phyloP scores from a whole-genome alignment of 2,797 vertebrate species.

The Dipus sagitta region DNA sequence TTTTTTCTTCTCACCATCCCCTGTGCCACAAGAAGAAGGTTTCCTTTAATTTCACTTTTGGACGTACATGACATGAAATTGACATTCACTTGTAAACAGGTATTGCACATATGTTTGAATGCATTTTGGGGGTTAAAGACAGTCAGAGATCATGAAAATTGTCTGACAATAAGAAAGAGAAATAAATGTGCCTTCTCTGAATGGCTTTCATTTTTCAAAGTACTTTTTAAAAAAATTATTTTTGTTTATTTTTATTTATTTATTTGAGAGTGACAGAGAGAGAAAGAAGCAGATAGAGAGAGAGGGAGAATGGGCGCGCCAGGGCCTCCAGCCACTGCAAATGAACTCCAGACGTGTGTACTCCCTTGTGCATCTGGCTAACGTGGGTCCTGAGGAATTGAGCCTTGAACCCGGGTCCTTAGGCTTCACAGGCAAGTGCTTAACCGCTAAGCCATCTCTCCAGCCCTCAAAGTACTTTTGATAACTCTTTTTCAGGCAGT shows the following conservation, averaged over 20 bases:
- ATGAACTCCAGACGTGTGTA: too few species aligned
- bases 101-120: not conserved
- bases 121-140: not conserved
- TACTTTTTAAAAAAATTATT: too few species aligned
- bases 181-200: not conserved
- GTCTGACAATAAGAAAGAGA: slow-evolving; percentile 8
- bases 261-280: too few species aligned
- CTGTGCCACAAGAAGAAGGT: not conserved
- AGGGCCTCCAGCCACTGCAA: too few species aligned
- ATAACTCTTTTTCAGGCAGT: not conserved
- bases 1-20: not conserved
- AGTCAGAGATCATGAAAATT: not conserved
- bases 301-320: too few species aligned
- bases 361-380: too few species aligned
- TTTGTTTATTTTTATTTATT: too few species aligned
- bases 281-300: too few species aligned
- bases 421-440: too few species aligned
- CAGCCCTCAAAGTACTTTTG: not conserved
- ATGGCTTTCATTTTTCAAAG: not conserved
- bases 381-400: too few species aligned
- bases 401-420: too few species aligned
- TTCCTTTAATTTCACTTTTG: slow-evolving; percentile 34
- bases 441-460: too few species aligned
- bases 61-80: not conserved
- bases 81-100: not conserved